Percentiles rank a stretch among this genome's conserved stretches.
phyloP scores from a whole-genome alignment of 2,797 vertebrate genomes.

The Helarctos malayanus region DNA sequence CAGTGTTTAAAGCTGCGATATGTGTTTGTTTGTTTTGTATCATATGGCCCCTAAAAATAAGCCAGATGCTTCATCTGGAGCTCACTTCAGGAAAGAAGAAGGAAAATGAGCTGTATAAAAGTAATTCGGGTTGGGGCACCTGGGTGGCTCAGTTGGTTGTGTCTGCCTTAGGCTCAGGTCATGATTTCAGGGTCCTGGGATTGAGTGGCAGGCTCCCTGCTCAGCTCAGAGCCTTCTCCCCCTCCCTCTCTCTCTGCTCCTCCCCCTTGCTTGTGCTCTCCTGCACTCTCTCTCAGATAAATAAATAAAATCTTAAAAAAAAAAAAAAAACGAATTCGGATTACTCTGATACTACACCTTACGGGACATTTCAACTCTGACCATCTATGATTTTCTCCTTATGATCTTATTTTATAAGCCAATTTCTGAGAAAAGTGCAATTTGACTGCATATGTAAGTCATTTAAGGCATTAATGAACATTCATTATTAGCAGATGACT shows the following conservation, averaged over 20 bases:
- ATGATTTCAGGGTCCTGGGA: background rate
- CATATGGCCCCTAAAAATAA: conserved; percentile 1
- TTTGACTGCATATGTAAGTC: background rate
- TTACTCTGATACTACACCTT: background rate
- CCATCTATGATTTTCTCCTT: background rate
- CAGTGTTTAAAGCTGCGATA: background rate
- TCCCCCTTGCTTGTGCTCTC: background rate
- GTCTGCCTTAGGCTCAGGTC: background rate
- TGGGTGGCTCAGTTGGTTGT: background rate
- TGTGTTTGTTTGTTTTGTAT: conserved; percentile 5
- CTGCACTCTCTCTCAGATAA: background rate
- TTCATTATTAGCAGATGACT: conserved; percentile 8
- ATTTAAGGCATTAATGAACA: conserved; percentile 1
- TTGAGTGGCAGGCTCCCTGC: background rate
- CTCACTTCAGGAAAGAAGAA: background rate
- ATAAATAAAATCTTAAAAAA: background rate
- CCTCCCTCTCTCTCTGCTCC: background rate
- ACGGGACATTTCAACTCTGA: background rate
- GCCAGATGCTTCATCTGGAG: background rate
- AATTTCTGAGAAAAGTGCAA: background rate
- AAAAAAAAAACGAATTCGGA: background rate
- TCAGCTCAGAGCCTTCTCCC: background rate
- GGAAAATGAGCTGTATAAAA: conserved; percentile 31
- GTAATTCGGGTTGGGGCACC: background rate
- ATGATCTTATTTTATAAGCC: background rate